A percentile compares a stretch with the other conserved stretches of the same genome.
Conservation (phyloP, 1,140 invertebrate genomes). For the Cydia pomonella region DNA sequence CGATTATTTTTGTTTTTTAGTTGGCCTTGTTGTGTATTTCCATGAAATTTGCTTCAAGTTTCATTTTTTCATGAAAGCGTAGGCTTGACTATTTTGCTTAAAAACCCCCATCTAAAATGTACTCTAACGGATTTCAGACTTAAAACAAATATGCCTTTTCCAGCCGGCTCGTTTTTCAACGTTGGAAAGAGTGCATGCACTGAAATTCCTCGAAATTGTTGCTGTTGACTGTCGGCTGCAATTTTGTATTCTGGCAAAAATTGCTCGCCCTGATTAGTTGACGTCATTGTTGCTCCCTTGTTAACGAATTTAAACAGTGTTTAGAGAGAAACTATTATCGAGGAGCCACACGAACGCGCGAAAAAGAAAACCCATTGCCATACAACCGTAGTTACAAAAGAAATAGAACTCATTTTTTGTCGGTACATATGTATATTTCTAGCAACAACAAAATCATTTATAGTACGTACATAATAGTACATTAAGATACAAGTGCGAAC, state of each 20-base stretch:
- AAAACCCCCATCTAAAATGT: neutral
- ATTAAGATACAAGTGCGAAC: no score
- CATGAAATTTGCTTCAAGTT: no score
- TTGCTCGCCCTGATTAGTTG: slow-evolving; percentile 73
- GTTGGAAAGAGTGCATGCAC: slow-evolving; percentile 50
- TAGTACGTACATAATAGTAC: no score
- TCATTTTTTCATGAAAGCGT: no score
- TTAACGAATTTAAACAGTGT: slow-evolving; percentile 48
- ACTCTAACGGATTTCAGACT: neutral
- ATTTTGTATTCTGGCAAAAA: slow-evolving; percentile 61
- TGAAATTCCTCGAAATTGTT: slow-evolving; percentile 69
- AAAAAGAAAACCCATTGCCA: no score
- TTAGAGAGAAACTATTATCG: neutral
- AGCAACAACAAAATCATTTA: no score
- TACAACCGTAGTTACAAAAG: no score
- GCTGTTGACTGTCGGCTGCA: slow-evolving; percentile 61
- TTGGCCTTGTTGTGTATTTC: no score
- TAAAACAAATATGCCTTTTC: slow-evolving; percentile 30
- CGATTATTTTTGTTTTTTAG: no score
- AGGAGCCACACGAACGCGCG: neutral
- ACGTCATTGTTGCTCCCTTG: slow-evolving; percentile 53
- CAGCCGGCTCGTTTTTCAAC: slow-evolving; percentile 37
- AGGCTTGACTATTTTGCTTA: no score
- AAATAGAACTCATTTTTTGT: no score
- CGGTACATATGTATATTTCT: no score